A percentile compares a stretch with the other conserved stretches of the same genome.
Conservation (phyloP, 2,888 invertebrate species). For the Latheticus oryzae region DNA sequence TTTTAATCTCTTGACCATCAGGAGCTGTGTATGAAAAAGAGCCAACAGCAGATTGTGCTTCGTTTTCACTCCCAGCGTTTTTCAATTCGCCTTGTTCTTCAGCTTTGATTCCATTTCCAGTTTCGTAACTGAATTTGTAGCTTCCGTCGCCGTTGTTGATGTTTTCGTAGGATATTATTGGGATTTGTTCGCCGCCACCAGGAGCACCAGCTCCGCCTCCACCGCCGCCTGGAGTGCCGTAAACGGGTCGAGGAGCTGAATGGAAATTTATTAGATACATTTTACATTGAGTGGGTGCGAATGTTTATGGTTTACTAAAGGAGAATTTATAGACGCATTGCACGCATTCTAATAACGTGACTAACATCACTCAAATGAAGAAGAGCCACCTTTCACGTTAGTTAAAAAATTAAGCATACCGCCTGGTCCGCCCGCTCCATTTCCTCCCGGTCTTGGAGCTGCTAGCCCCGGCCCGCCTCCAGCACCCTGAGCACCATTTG, state of each 20-base stretch:
- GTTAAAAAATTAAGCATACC: slow-evolving; percentile 12
- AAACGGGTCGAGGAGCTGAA: slow-evolving; percentile 42
- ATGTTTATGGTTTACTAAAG: slow-evolving; percentile 5
- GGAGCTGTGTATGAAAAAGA: slow-evolving; percentile 75
- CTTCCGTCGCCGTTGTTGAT: slow-evolving; percentile 72
- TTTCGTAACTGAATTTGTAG: slow-evolving; percentile 71
- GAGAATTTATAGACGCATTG: slow-evolving; percentile 1
- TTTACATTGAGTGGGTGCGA: neutral
- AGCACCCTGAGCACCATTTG: slow-evolving; percentile 65
- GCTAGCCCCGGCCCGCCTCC: slow-evolving; percentile 65
- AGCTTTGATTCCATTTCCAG: slow-evolving; percentile 73
- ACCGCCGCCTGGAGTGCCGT: slow-evolving; percentile 46
- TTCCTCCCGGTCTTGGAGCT: slow-evolving; percentile 60
- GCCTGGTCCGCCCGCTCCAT: slow-evolving; percentile 44
- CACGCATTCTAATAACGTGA: no score
- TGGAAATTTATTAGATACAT: neutral
- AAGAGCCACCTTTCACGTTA: slow-evolving; percentile 2
- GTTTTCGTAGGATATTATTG: slow-evolving; percentile 70
- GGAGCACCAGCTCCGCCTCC: slow-evolving; percentile 53
- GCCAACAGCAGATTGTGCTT: slow-evolving; percentile 70
- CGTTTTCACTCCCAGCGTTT: slow-evolving; percentile 70
- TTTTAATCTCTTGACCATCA: slow-evolving; percentile 72
- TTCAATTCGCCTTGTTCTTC: slow-evolving; percentile 73
- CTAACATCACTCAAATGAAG: no score
- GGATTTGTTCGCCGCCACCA: slow-evolving; percentile 65